A percentile compares a stretch with the other conserved stretches of the same genome.
These are phyloP conservation scores for Zaprionus africanus DNA, from an alignment of 1,140 invertebrate genomes.

Conservation along the genomic window DNA sequence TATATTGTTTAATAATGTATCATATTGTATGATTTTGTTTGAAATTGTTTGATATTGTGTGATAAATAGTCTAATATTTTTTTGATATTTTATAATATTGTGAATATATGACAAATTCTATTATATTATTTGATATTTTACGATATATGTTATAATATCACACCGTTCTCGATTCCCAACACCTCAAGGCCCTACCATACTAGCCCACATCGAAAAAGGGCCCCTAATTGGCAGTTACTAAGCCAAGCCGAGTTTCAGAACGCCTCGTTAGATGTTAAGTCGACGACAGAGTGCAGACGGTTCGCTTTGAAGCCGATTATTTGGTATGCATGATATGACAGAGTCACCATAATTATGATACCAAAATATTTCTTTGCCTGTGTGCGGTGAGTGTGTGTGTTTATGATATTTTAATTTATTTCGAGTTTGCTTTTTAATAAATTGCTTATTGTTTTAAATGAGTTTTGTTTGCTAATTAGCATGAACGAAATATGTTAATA, in stretches of 20 bases:
- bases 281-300: background rate
- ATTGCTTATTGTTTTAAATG: conserved; percentile 81
- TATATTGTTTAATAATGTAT: too few relatives aligned
- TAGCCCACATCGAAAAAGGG: background rate
- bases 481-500: conserved; percentile 55
- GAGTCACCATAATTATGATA: conserved; percentile 40
- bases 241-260: conserved; percentile 4
- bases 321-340: conserved; percentile 39
- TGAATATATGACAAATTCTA: background rate
- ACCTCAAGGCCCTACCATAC: background rate
- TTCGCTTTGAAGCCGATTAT: conserved; percentile 37
- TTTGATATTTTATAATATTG: too few relatives aligned
- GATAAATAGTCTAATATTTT: too few relatives aligned
- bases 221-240: conserved; percentile 15
- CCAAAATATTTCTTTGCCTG: conserved; percentile 14
- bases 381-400: conserved; percentile 8
- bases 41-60: too few relatives aligned
- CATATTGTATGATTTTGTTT: too few relatives aligned
- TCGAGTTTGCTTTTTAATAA: conserved; percentile 65
- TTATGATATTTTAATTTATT: conserved; percentile 78
- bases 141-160: background rate
- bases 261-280: conserved; percentile 4
- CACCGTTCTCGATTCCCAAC: background rate
- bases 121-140: background rate
- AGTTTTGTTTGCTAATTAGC: conserved; percentile 76